Evolutionary conservation across 1,140 invertebrate species (phyloP).

Genomic region (Callitettix versicolor): DNA sequence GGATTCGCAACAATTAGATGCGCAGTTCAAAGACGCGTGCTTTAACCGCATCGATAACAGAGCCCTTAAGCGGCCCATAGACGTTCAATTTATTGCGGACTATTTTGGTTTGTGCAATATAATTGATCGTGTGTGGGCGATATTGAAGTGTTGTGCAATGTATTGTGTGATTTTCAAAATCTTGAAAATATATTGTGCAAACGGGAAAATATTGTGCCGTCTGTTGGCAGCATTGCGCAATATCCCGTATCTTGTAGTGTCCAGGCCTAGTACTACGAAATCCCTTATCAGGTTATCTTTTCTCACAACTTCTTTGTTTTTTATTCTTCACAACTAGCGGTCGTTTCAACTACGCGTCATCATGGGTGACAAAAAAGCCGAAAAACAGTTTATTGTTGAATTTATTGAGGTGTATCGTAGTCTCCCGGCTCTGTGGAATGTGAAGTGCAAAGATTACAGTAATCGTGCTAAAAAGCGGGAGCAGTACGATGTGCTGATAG

Average conservation of each 20-base stretch:
- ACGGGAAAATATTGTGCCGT: too few species aligned
- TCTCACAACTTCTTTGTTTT: neutral
- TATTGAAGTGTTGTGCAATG: neutral
- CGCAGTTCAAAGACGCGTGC: too few species aligned
- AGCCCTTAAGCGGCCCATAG: conserved; percentile 3
- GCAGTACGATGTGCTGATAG: conserved; percentile 19
- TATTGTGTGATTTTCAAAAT: too few species aligned
- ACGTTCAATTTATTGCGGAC: conserved; percentile 7
- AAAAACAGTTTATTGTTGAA: conserved; percentile 11
- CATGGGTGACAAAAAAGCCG: neutral
- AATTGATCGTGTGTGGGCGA: too few species aligned
- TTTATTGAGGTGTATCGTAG: conserved; percentile 14
- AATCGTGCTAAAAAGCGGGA: conserved; percentile 13
- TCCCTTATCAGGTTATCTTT: neutral
- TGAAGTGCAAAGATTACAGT: conserved; percentile 14
- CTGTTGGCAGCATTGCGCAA: too few species aligned
- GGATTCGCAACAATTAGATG: too few species aligned
- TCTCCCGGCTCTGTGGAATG: conserved; percentile 14
- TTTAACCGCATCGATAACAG: too few species aligned
- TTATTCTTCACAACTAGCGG: neutral
- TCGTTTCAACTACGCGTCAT: neutral
- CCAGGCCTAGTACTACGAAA: too few species aligned
- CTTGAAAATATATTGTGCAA: too few species aligned
- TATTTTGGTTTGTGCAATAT: too few species aligned
- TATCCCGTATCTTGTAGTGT: too few species aligned